Percentiles rank a stretch among this genome's conserved stretches.
These are phyloP conservation scores for Xestobium rufovillosum DNA, from an alignment of 2,888 invertebrate species.

Conservation along the genomic window DNA sequence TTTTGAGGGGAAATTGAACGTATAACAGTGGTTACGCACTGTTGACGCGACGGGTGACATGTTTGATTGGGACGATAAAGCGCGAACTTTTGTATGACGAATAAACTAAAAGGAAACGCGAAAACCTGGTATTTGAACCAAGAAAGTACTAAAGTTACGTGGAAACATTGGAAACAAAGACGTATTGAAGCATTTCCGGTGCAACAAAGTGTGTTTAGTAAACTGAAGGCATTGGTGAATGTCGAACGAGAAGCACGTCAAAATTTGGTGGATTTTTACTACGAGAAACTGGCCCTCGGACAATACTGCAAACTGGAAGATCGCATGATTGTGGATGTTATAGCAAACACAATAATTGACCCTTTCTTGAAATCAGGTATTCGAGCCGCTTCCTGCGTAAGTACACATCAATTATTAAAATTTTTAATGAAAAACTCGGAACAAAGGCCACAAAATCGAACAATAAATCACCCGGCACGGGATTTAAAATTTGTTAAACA, in stretches of 20 bases:
- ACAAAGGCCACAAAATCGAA: too few species aligned
- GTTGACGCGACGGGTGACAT: slow-evolving; percentile 7
- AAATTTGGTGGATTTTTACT: slow-evolving; percentile 1
- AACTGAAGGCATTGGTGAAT: neutral
- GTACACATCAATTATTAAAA: neutral
- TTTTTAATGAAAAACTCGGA: neutral
- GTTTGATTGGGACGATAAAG: slow-evolving; percentile 7
- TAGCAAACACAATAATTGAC: neutral
- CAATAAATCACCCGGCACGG: too few species aligned
- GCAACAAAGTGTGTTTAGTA: neutral
- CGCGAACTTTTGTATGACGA: slow-evolving; percentile 3
- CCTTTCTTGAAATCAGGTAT: slow-evolving; percentile 3
- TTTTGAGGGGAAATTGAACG: too few species aligned
- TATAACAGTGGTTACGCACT: slow-evolving; percentile 2
- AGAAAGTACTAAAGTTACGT: neutral
- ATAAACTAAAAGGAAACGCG: slow-evolving; percentile 7
- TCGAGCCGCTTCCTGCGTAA: neutral
- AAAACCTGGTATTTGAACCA: slow-evolving; percentile 10
- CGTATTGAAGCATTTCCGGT: neutral
- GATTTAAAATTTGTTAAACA: too few species aligned
- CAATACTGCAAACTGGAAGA: neutral
- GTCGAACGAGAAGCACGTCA: neutral
- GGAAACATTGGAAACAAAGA: neutral
- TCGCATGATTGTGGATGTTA: neutral
- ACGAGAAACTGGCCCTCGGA: neutral